Conservation (phyloP, 2,888 invertebrate species). For the Amblyteles armatorius region DNA sequence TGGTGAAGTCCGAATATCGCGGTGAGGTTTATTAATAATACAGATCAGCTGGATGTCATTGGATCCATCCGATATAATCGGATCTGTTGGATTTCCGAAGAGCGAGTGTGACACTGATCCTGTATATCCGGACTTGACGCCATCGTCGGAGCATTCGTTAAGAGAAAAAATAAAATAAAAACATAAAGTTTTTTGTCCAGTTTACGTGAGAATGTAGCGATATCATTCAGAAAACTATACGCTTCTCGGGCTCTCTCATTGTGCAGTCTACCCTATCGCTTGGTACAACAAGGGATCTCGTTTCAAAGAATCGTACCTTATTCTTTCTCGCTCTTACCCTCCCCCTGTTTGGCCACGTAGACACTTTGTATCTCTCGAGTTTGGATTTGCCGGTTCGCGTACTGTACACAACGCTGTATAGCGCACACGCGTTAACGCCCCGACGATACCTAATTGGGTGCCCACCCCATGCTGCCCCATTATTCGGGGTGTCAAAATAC, state of each 20-base stretch:
- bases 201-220: slow-evolving; percentile 48
- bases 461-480: slow-evolving; percentile 82
- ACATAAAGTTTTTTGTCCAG: slow-evolving; percentile 18
- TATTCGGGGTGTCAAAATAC: slow-evolving; percentile 84
- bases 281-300: slow-evolving; percentile 52
- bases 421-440: slow-evolving; percentile 76
- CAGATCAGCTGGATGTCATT: not conserved
- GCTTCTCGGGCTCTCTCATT: slow-evolving; percentile 44
- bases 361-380: slow-evolving; percentile 79
- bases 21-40: not conserved
- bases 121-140: not conserved
- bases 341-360: slow-evolving; percentile 66
- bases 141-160: slow-evolving; percentile 12
- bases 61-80: not conserved
- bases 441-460: slow-evolving; percentile 83
- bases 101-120: not conserved
- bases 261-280: slow-evolving; percentile 51
- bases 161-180: not conserved
- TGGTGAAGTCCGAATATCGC: not conserved
- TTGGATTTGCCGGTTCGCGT: slow-evolving; percentile 70
- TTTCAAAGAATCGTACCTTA: slow-evolving; percentile 51
- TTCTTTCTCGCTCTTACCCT: slow-evolving; percentile 34
- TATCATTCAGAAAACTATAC: slow-evolving; percentile 61
- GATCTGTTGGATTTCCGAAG: not conserved
- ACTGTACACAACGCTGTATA: slow-evolving; percentile 53